Conservation (phyloP, 53 echinoderm and acorn worm species). For the Holothuria leucospilota region DNA sequence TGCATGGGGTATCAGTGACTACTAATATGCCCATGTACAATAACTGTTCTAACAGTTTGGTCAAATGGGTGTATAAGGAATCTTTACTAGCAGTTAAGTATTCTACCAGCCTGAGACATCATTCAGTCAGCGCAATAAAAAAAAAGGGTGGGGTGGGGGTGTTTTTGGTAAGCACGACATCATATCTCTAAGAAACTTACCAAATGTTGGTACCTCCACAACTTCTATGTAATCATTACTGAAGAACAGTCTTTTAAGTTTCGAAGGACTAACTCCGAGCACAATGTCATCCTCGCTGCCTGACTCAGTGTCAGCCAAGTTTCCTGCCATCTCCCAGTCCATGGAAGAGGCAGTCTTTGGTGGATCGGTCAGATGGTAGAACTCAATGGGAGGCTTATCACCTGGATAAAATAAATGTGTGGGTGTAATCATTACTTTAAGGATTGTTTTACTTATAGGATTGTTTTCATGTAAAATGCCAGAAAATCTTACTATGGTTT, state of each 20-base stretch:
- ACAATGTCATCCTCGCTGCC: constrained; percentile 44
- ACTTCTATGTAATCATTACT: constrained; percentile 65
- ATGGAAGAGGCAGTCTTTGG: constrained; percentile 61
- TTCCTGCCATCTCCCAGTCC: constrained; percentile 69
- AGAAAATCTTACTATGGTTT: too few species aligned
- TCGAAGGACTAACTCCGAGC: constrained; percentile 28
- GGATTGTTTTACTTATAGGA: too few species aligned
- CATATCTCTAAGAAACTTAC: constrained; percentile 39
- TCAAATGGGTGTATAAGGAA: too few species aligned
- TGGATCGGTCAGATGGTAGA: constrained; percentile 57
- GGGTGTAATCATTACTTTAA: not conserved
- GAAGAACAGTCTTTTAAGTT: constrained; percentile 62
- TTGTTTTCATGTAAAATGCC: too few species aligned
- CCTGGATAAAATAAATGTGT: not conserved
- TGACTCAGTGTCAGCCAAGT: constrained; percentile 45
- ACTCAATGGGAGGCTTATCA: constrained; percentile 47
- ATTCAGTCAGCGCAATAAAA: too few species aligned
- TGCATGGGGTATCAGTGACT: too few species aligned
- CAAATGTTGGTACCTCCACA: constrained; percentile 66
- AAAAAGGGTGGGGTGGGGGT: too few species aligned
- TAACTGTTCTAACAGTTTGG: too few species aligned
- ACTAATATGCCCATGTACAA: too few species aligned
- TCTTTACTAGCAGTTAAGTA: too few species aligned
- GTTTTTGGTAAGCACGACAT: too few species aligned
- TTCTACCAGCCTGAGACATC: too few species aligned